A percentile compares a stretch with the other conserved stretches of the same genome.
Evolutionary conservation across 92 coral and sea anemone species (phyloP).

Genomic region (Epizoanthus stellaris): DNA sequence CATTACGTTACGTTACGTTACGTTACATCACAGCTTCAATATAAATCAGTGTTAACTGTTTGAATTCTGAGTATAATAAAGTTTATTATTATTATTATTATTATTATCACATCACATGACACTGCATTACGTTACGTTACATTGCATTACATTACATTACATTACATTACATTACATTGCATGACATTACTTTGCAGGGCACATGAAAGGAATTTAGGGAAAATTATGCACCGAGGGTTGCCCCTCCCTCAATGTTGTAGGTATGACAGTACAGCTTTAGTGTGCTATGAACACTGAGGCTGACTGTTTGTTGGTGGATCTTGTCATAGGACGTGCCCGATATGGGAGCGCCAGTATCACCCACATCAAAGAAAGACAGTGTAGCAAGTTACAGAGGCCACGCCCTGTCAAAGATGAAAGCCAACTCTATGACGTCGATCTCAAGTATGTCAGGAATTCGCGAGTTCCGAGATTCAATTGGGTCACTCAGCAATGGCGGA

Average conservation of each 20-base stretch:
- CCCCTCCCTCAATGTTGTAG: not conserved
- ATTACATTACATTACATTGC: too few species aligned
- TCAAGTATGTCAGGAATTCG: constrained; percentile 40
- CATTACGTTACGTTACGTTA: too few species aligned
- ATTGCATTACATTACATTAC: too few species aligned
- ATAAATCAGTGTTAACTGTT: too few species aligned
- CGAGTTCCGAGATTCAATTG: constrained; percentile 76
- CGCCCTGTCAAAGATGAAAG: constrained; percentile 68
- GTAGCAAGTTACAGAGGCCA: constrained; percentile 34
- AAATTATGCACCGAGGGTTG: not conserved
- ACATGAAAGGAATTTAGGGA: not conserved
- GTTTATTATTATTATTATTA: too few species aligned
- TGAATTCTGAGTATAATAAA: too few species aligned
- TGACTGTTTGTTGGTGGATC: not conserved
- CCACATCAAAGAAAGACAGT: constrained; percentile 24
- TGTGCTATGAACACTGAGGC: not conserved
- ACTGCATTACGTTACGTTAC: too few species aligned
- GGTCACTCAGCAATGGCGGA: constrained; percentile 79
- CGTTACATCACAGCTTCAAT: too few species aligned
- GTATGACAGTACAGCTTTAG: not conserved
- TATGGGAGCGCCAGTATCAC: constrained; percentile 26
- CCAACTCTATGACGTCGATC: constrained; percentile 63
- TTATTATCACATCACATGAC: too few species aligned
- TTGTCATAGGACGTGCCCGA: constrained; percentile 52
- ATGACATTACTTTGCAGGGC: too few species aligned